Evolutionary conservation across 2,113 vertebrate species (phyloP), one percentile per base, ranked within the genome.

Genomic region (Apteryx mantelli): DNA sequence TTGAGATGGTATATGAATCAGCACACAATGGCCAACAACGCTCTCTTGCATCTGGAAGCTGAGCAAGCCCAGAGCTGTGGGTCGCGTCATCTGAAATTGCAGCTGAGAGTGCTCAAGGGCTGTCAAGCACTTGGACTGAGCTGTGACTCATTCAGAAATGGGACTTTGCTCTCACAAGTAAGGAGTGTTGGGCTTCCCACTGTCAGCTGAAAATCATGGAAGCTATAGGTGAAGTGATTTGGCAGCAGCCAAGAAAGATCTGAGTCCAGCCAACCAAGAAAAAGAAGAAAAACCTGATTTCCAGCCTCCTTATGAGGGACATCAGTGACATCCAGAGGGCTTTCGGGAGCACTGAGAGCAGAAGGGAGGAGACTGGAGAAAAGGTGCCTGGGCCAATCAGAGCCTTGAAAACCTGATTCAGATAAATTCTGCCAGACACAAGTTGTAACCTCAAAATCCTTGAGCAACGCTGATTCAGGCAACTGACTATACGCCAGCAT

Each of bases 401-500:
- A 36, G 21, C 15, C 20, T 5, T 0, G 1, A 15, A 64, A 20
- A 68, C 8, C 22, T 17, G 26, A 17, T 30, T 66, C 3, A 0
- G 17, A 7, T 2, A 1, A 77, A 75, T 14, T 6, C 9, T 30
- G 25, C 22, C 22, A 3, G 17, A 21, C 8, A 9, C 46, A 26
- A 18, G 42, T 3, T 1, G 2, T 16, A 34, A 5, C 16, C 5
- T 5, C 3, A 13, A 32, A n/a, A 58, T 4, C 21, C 14, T 19
- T 46, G 8, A 9, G 11, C 42, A 60, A 5, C 2, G 5, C 70
- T 42, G 18, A 40, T 5, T 11, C 30, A 24, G 19, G 38, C 2
- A 13, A 7, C 1, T 1, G 30, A 19, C 0, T 0, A 11, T 7
- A 28, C 0, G 0, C 12, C 2, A 6, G 34, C 25, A 24, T 11